Evolutionary conservation across 2,113 vertebrate genomes (phyloP).

Genomic region (Vidua chalybeata): DNA sequence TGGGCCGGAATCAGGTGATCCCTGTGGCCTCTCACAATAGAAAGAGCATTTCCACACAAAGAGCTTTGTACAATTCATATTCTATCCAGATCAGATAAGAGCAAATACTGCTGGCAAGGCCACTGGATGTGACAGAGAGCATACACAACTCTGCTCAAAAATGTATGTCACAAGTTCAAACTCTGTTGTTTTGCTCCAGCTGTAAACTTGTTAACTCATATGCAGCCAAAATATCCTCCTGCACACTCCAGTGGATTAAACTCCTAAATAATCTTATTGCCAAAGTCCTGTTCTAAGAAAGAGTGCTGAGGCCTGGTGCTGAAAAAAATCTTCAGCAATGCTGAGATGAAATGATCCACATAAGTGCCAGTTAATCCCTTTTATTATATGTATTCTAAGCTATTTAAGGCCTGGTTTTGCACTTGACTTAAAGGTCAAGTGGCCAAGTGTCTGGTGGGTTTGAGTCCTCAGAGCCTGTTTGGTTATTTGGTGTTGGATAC

Average conservation of each 20-base stretch:
- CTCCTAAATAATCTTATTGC: background rate
- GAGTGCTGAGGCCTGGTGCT: background rate
- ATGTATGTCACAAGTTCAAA: background rate
- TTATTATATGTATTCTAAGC: background rate
- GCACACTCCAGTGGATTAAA: background rate
- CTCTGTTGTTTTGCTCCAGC: background rate
- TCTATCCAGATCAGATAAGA: conserved; percentile 32
- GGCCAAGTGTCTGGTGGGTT: background rate
- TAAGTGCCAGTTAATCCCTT: background rate
- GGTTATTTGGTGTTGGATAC: background rate
- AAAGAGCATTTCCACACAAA: conserved; percentile 26
- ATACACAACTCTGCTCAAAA: background rate
- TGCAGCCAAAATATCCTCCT: background rate
- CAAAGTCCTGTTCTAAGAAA: background rate
- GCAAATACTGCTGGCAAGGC: conserved; percentile 6
- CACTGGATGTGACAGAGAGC: background rate
- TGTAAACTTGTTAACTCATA: background rate
- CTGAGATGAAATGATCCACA: background rate
- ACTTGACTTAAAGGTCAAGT: background rate
- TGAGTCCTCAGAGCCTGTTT: background rate
- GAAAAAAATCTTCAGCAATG: background rate
- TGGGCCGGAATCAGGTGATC: conserved; percentile 1
- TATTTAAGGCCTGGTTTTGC: background rate
- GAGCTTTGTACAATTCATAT: conserved; percentile 4
- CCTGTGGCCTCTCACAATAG: background rate